These are phyloP conservation scores for Spinus olivaceus DNA, from an alignment of 2,797 vertebrate genomes.

Conservation along the genomic window DNA sequence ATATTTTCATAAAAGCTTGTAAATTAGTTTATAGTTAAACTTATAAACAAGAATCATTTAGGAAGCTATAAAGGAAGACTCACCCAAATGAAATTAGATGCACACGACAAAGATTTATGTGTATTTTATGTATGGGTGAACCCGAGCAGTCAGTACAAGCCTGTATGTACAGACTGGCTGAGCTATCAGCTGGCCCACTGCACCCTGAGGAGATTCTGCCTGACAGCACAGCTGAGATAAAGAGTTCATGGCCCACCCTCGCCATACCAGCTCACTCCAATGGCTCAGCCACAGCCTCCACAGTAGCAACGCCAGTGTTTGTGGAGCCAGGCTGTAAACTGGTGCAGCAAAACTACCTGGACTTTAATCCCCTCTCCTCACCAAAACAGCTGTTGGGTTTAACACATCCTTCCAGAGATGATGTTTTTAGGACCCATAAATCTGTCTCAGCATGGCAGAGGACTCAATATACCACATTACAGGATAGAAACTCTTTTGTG, in stretches of 20 bases:
- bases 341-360: not conserved
- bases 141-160: not conserved
- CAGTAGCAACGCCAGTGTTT: rapidly evolving
- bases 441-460: rapidly evolving
- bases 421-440: not conserved
- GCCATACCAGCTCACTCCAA: not conserved
- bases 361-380: not conserved
- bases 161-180: not conserved
- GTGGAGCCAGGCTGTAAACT: not conserved
- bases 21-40: not conserved
- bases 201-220: not conserved
- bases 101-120: not conserved
- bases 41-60: not conserved
- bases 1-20: not conserved
- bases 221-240: not conserved
- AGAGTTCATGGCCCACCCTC: not conserved
- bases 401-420: not conserved
- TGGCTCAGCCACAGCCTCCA: not conserved
- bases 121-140: not conserved
- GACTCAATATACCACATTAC: not conserved
- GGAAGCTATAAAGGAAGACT: not conserved
- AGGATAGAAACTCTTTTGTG: not conserved
- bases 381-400: not conserved
- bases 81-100: not conserved
- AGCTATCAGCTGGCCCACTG: not conserved